Percentiles rank a stretch among this genome's conserved stretches.
phyloP scores from a whole-genome alignment of 2,888 invertebrate species.

The Meiosimyza decipiens region DNA sequence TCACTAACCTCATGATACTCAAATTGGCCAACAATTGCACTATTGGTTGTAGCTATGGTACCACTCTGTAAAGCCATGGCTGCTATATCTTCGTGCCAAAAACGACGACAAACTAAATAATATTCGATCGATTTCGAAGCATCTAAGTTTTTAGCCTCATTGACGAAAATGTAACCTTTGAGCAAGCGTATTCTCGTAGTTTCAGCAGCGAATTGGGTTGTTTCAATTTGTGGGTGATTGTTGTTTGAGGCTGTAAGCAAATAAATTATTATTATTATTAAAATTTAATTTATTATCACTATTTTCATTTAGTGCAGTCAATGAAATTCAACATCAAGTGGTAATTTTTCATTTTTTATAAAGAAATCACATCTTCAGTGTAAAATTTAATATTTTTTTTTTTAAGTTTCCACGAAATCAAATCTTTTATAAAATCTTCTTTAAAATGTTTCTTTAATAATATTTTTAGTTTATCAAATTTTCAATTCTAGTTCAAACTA shows the following conservation, averaged over 20 bases:
- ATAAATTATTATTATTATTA: neutral
- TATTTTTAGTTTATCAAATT: too few species aligned
- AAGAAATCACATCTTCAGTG: too few species aligned
- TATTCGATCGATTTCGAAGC: slow-evolving; percentile 42
- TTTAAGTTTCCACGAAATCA: too few species aligned
- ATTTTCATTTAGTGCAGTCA: too few species aligned
- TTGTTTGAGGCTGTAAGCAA: slow-evolving; percentile 19
- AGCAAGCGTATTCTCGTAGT: slow-evolving; percentile 58
- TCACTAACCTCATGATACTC: slow-evolving; percentile 59
- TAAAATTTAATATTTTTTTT: too few species aligned
- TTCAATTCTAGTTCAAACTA: too few species aligned
- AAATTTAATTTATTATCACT: too few species aligned
- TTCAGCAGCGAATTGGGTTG: slow-evolving; percentile 56
- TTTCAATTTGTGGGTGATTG: slow-evolving; percentile 50
- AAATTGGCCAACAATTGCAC: slow-evolving; percentile 48
- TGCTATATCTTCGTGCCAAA: slow-evolving; percentile 60
- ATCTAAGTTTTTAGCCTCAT: slow-evolving; percentile 52
- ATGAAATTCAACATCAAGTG: too few species aligned
- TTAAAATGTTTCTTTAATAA: too few species aligned
- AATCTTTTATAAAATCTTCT: too few species aligned
- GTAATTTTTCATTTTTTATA: too few species aligned
- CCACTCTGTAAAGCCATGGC: neutral
- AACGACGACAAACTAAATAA: slow-evolving; percentile 57
- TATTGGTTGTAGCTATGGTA: slow-evolving; percentile 45
- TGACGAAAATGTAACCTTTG: slow-evolving; percentile 60